phyloP scores from a whole-genome alignment of 2,113 vertebrate species.

The Bubo blakistoni region DNA sequence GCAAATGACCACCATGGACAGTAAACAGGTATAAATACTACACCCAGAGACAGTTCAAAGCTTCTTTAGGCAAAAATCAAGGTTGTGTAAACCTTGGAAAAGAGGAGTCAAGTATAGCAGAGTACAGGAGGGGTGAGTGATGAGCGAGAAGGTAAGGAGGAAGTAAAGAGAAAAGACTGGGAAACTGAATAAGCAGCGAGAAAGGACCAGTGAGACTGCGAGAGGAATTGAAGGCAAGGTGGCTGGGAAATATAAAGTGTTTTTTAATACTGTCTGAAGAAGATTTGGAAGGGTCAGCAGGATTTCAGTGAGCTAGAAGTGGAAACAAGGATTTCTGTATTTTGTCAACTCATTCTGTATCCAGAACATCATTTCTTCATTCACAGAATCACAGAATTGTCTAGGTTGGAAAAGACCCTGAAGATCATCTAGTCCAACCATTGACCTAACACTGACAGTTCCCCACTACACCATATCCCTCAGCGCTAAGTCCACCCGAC shows the following conservation, averaged over 20 bases:
- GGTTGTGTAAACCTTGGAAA: neutral
- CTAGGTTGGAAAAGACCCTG: no score
- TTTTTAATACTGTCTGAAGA: neutral
- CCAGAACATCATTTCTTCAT: neutral
- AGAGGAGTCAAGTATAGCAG: neutral
- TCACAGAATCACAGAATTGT: no score
- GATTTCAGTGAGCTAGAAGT: neutral
- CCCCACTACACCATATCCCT: no score
- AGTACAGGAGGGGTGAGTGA: neutral
- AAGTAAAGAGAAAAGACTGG: neutral
- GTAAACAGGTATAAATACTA: neutral
- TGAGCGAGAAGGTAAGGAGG: neutral
- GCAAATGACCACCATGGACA: neutral
- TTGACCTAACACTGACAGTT: no score
- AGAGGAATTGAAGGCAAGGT: neutral
- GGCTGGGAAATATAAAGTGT: neutral
- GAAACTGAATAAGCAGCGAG: neutral
- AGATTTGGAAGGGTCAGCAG: neutral
- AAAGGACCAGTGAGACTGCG: neutral
- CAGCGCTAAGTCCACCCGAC: no score
- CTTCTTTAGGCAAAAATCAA: neutral
- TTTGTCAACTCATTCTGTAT: neutral
- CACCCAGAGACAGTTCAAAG: neutral
- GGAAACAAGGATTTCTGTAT: neutral
- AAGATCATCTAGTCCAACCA: no score